Base-by-base conservation (phyloP, 1,140 invertebrate genomes). In the Rhizoglyphus robini region DNA sequence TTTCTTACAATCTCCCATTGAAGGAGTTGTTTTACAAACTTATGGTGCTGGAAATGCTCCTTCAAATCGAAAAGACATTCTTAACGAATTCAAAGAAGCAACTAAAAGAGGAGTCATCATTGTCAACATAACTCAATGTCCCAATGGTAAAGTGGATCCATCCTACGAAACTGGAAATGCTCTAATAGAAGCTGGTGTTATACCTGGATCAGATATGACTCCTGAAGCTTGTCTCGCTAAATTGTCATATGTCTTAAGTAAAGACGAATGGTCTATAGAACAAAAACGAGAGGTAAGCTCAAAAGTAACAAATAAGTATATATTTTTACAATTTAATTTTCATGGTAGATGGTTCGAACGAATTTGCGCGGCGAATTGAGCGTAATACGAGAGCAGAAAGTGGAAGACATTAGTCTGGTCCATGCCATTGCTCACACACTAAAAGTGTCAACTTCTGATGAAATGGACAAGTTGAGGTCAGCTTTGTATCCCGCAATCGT, bases 41-140 rank as follows among this genome's bases (percentile, higher is more conserved):
- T 98, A 93, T 71, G 94, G 94, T 5, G 81, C 86, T 0, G 95
- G 95, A 0, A 98, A 98, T 73, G 83, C 94, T 23, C 93, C 94
- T 0, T 83, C 82, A 0, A 87, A 88, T 71, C 79, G 89, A 18
- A 75, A 78, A n/a, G 92, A 96, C 70, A 77, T 99, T 0, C 74
- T 96, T 0, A 76, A 82, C 0, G 86, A 85, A 68, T 75, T 97
- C 1, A 76, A 81, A 38, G 77, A 79, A 0, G 93, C 94, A 0
- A 79, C 83, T 0, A 76, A 83, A 27, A 78, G 87, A 30, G 93
- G 90, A 0, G 82, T 96, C 0, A 83, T 99, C 13, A 84, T 98
- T 36, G 81, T 98, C 0, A 97, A 96, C 75, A 89, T 88, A 46
- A 93, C 91, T 0, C 93, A 97, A 74, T 97, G 95, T 71, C 68